Percentiles rank a stretch among this genome's conserved stretches.
Conservation (phyloP, 2,888 invertebrate genomes). For the Heteropelma amictum region DNA sequence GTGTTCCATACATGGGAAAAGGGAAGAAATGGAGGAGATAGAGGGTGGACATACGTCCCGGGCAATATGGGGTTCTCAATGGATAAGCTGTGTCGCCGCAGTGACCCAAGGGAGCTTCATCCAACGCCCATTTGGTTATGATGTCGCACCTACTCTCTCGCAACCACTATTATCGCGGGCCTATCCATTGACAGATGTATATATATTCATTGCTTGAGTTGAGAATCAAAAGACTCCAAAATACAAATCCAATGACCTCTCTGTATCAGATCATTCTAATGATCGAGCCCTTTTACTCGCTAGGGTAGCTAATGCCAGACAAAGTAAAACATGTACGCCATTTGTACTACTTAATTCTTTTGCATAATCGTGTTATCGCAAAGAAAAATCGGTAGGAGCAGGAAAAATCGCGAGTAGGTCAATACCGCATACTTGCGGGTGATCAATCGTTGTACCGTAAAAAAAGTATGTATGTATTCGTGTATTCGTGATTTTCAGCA, state of each 20-base stretch:
- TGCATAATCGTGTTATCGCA: too few relatives aligned
- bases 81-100: constrained; percentile 79
- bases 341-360: too few relatives aligned
- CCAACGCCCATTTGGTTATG: constrained; percentile 77
- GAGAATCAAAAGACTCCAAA: not conserved
- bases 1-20: constrained; percentile 33
- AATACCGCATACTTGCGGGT: too few relatives aligned
- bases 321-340: too few relatives aligned
- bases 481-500: too few relatives aligned
- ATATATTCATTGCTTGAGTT: too few relatives aligned
- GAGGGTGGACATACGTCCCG: constrained; percentile 58
- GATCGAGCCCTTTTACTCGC: too few relatives aligned
- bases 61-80: constrained; percentile 72
- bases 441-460: too few relatives aligned
- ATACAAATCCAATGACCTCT: not conserved
- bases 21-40: constrained; percentile 13
- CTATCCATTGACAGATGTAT: constrained; percentile 30
- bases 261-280: not conserved
- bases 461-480: too few relatives aligned
- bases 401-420: too few relatives aligned
- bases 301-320: too few relatives aligned
- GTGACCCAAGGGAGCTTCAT: constrained; percentile 75
- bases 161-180: constrained; percentile 26
- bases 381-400: too few relatives aligned
- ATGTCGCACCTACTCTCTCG: constrained; percentile 65